Evolutionary conservation across 2,113 vertebrate genomes (phyloP), one percentile per base, ranked within the genome.

Genomic region (Tachysurus fulvidraco): DNA sequence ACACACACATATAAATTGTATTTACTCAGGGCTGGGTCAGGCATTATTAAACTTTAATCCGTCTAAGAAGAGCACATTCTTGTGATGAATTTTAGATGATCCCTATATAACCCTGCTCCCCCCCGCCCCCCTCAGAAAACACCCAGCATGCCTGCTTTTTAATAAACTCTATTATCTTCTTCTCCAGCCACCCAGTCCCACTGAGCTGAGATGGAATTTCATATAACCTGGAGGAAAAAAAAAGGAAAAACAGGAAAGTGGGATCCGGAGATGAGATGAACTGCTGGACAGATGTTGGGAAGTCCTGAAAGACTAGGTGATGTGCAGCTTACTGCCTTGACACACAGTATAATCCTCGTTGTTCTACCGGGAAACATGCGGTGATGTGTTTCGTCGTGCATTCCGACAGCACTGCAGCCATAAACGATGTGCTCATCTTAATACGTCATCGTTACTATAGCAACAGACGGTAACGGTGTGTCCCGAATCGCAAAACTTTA

Each of bases 11-110:
- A 83, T 93, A 86, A 93, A 87, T 87, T 89, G 86, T 95, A 94
- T 94, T 95, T 95, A 94, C 95, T 91, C 84, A 89, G 93, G 92
- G 86, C 90, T 88, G 93, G 92, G 91, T 90, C 79, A 83, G 91
- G 88, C 94, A 93, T 95, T 95, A 95, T 96, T 96, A 95, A 95
- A 95, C 91, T 95, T 95, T 95, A 95, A 96, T 95, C 94, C 94
- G 87, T 90, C 91, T 90, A 94, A 94, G 94, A 95, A 94, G 92
- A 93, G 92, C 93, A 93, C 94, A 94, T 93, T 95, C 92, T 90
- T 88, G 92, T 90, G 91, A 94, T 95, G 94, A 95, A 95, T 96
- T 95, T 95, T 95, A 95, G 92, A 95, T 95, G 95, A 95, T 92
- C 92, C 91, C 91, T 89, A 91, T 92, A 89, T 94, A 93, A 94